A percentile compares a stretch with the other conserved stretches of the same genome.
phyloP scores from a whole-genome alignment of 2,888 invertebrate genomes.

The Nudaria mundana region DNA sequence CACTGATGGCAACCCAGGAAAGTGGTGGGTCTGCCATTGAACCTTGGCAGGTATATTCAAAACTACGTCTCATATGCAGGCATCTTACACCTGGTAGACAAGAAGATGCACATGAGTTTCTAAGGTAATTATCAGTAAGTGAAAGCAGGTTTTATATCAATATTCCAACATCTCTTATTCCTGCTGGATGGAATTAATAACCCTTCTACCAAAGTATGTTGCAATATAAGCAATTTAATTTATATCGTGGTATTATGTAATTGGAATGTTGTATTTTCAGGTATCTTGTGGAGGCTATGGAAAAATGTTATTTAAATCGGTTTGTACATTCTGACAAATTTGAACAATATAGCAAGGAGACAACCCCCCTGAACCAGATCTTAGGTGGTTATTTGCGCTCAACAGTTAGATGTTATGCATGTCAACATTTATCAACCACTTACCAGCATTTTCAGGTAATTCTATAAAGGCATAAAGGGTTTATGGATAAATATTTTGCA shows the following conservation, averaged over 20 bases:
- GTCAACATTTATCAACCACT: conserved; percentile 95
- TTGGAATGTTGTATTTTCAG: too few species aligned
- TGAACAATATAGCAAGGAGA: conserved; percentile 96
- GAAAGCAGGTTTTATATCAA: too few species aligned
- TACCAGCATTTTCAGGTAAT: conserved; percentile 96
- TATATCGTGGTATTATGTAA: too few species aligned
- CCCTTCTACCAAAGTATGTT: too few species aligned
- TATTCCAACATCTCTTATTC: too few species aligned
- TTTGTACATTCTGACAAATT: conserved; percentile 85
- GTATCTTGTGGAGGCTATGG: conserved; percentile 97
- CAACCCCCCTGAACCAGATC: conserved; percentile 97
- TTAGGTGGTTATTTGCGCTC: conserved; percentile 97
- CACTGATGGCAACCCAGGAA: conserved; percentile 85
- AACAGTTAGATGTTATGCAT: conserved; percentile 93
- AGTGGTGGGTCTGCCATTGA: conserved; percentile 84
- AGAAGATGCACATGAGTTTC: conserved; percentile 98
- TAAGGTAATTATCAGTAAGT: conserved; percentile 86
- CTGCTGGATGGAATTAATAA: too few species aligned
- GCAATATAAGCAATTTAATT: too few species aligned
- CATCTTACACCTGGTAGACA: conserved; percentile 95
- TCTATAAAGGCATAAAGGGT: too few species aligned
- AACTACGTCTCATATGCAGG: conserved; percentile 88
- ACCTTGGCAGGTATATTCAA: conserved; percentile 92
- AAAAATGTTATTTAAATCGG: conserved; percentile 90
- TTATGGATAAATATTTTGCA: too few species aligned